Evolutionary conservation across 2,113 vertebrate genomes (phyloP).

Genomic region (Mionectes macconnelli): DNA sequence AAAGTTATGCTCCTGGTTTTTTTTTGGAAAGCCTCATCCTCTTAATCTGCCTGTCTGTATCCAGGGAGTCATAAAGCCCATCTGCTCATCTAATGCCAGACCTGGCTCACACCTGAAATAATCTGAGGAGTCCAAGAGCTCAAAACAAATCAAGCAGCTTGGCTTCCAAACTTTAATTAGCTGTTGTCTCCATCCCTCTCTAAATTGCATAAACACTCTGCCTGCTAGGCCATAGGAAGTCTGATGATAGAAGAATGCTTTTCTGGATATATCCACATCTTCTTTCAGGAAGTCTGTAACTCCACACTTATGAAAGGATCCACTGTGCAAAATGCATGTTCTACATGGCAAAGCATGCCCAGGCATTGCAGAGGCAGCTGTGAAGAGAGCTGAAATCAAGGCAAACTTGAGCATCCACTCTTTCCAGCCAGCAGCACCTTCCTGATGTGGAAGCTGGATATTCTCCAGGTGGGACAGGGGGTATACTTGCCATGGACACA

Average conservation of each 20-base stretch:
- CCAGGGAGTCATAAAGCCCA: not conserved
- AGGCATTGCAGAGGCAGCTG: not conserved
- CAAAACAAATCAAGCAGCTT: not conserved
- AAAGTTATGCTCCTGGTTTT: not conserved
- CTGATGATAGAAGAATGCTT: not conserved
- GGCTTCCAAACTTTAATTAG: not conserved
- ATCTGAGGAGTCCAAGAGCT: not conserved
- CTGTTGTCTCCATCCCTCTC: not conserved
- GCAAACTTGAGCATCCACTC: not conserved
- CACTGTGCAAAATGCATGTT: not conserved
- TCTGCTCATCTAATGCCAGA: not conserved
- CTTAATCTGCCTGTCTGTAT: not conserved
- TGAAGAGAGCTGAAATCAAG: not conserved
- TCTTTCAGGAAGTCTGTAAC: not conserved
- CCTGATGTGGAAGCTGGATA: not conserved
- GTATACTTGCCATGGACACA: rapidly evolving
- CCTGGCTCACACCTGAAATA: not conserved
- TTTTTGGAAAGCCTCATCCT: not conserved
- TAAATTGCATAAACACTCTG: not conserved
- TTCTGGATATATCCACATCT: not conserved
- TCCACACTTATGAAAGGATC: not conserved
- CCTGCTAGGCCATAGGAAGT: not conserved
- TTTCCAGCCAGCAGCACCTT: not conserved
- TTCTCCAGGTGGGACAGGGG: not conserved
- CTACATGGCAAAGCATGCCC: not conserved